Evolutionary conservation across 1,140 invertebrate species (phyloP).

Genomic region (Achatina immaculata): DNA sequence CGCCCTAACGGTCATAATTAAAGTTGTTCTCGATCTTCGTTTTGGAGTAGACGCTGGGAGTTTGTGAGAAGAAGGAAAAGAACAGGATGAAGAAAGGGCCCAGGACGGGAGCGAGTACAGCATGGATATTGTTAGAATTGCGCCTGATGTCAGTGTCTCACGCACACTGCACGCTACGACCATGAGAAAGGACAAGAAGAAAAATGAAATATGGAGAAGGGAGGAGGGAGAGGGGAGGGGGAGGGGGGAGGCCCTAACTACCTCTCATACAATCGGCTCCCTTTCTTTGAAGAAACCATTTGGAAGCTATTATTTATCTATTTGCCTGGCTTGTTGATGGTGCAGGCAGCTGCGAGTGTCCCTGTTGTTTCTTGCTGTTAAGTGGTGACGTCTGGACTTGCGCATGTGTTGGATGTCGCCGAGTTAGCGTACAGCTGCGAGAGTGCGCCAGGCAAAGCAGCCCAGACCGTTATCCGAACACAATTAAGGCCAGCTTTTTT

Average conservation of each 20-base stretch:
- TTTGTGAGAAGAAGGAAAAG: neutral
- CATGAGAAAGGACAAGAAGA: neutral
- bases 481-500: slow-evolving; percentile 21
- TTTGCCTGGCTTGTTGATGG: slow-evolving; percentile 31
- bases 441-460: neutral
- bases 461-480: neutral
- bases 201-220: neutral
- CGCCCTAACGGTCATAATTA: slow-evolving; percentile 36
- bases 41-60: slow-evolving; percentile 2
- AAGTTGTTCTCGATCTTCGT: slow-evolving; percentile 22
- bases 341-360: slow-evolving; percentile 22
- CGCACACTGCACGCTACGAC: neutral
- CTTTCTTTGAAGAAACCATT: slow-evolving; percentile 29
- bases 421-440: slow-evolving; percentile 20
- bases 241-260: neutral
- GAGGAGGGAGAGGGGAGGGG: neutral
- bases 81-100: neutral
- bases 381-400: slow-evolving; percentile 11
- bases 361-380: slow-evolving; percentile 20
- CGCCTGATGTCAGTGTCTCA: slow-evolving; percentile 4
- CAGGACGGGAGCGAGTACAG: slow-evolving; percentile 15
- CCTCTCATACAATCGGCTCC: slow-evolving; percentile 6
- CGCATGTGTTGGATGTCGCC: slow-evolving; percentile 7
- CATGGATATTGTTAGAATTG: slow-evolving; percentile 7
- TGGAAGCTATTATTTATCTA: slow-evolving; percentile 36